Conservation (phyloP, 2,888 invertebrate species). For the Mythimna vitellina region DNA sequence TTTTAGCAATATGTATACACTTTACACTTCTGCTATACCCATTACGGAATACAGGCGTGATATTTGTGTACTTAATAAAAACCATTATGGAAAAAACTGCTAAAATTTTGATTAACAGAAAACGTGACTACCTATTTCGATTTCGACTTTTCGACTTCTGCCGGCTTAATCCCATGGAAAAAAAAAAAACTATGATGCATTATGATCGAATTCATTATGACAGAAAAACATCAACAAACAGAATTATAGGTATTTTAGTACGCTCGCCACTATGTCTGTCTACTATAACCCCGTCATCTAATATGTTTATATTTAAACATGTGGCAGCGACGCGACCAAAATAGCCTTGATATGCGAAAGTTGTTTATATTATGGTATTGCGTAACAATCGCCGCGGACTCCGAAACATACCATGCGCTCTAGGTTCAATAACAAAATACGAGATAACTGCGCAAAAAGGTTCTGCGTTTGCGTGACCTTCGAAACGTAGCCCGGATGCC, state of each 20-base stretch:
- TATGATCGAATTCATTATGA: slow-evolving; percentile 13
- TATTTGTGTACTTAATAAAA: no score
- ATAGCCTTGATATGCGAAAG: slow-evolving; percentile 83
- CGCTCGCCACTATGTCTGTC: slow-evolving; percentile 13
- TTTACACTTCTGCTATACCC: not conserved
- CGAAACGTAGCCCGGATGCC: slow-evolving; percentile 67
- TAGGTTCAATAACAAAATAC: slow-evolving; percentile 47
- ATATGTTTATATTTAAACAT: slow-evolving; percentile 57
- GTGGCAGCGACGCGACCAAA: slow-evolving; percentile 59
- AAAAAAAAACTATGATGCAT: slow-evolving; percentile 13
- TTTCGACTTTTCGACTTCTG: slow-evolving; percentile 5
- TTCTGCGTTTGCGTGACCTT: slow-evolving; percentile 75
- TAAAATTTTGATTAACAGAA: not conserved
- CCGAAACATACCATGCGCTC: slow-evolving; percentile 18
- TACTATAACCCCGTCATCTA: slow-evolving; percentile 36
- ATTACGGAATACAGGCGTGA: not conserved
- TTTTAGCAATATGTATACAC: not conserved
- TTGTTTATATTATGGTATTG: slow-evolving; percentile 81
- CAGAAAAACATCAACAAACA: slow-evolving; percentile 49
- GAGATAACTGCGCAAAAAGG: slow-evolving; percentile 62
- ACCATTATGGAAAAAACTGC: no score
- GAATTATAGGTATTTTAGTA: not conserved
- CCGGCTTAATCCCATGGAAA: not conserved
- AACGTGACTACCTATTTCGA: not conserved
- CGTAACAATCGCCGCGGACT: slow-evolving; percentile 79